Evolutionary conservation across 1,140 invertebrate species (phyloP), one percentile per base, ranked within the genome.

Genomic region (Alviniconcha marisindica): DNA sequence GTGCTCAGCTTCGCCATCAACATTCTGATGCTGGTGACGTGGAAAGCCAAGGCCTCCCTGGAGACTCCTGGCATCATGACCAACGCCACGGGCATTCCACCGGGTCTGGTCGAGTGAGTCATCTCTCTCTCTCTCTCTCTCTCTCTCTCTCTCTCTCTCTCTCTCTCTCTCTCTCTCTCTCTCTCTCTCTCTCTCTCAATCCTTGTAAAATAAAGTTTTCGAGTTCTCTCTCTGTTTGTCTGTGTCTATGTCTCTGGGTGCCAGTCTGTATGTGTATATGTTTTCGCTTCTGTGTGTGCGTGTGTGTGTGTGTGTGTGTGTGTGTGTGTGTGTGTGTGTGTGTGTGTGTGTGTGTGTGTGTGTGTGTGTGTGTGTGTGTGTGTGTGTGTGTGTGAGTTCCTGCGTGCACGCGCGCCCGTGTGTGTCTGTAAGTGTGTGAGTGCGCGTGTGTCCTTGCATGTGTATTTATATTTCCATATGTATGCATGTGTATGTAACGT

Each of bases 1-100:
- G n/a, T 92, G 2, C 83, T 93, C 14, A 92, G 92, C 73, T 90
- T 92, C 81, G 89, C 89, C 73, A 93, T 93, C 86, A 93, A 93
- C 84, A 90, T 92, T 38, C 66, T 92, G 14, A 93, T 93, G 92
- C 83, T 93, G 82, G 83, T 90, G 18, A 92, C 92, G 4, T 93
- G 92, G 92, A 85, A 92, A 48, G 91, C 92, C 15, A 89, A 89
- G 38, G 89, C 79, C 21, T 91, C 91, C 0, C 66, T 91, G 24
- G 84, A 60, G 12, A 87, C 84, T 1, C 84, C 86, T 2, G 85
- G 60, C 10, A 51, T 88, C 44, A 84, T 85, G 66, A 51, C 44
- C 63, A 90, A 90, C 71, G 36, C 82, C 0, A 88, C 88, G 1
- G 86, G 38, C 10, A 87, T 89, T 33, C 88, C 88, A 0, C 28